Base-by-base conservation (phyloP, 2,888 invertebrate genomes). In the Oxystoma pomonae region DNA sequence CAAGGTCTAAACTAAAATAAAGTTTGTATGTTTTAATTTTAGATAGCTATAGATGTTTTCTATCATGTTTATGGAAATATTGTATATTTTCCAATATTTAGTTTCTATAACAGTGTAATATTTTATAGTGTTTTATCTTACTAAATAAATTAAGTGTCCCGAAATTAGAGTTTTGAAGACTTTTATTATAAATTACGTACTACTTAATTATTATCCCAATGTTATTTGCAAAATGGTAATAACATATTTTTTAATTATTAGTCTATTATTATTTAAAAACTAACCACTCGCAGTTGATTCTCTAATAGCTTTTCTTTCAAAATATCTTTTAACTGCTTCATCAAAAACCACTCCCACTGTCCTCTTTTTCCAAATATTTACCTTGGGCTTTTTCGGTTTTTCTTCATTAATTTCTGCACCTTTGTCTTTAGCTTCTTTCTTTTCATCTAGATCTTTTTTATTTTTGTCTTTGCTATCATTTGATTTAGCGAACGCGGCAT, bases 361-460 rank as follows among this genome's bases (percentile, higher is more conserved):
- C 71, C 94, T 83, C 75, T 94, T 94, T 73, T 88, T 87, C 92
- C 93, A 94, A 73, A 94, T 88, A 74, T 89, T 86, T 65, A 85
- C 80, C 81, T 88, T 89, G 9, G 82, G 81, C 66, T 71, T 74
- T 57, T 72, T 72, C 12, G 68, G 66, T 18, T 68, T 67, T 64
- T 70, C 68, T 2, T 72, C 68, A 52, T 71, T 66, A 56, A 65
- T 58, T 55, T 68, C 60, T 21, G 65, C 63, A 21, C 66, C 60
- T 51, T 65, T 63, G 58, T 70, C 66, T 52, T 70, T 61, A 55
- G 18, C 18, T 9, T 9, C 16, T 35, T 35, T 12, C 12, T 35
- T 35, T 67, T 67, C 62, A 61, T 68, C 58, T 60, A 51, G 61
- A 58, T 70, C 71, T 60, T 61, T 59, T 20, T 65, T 71, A 60